These are phyloP conservation scores for Boloria selene DNA, from an alignment of 2,888 invertebrate species.

Conservation along the genomic window DNA sequence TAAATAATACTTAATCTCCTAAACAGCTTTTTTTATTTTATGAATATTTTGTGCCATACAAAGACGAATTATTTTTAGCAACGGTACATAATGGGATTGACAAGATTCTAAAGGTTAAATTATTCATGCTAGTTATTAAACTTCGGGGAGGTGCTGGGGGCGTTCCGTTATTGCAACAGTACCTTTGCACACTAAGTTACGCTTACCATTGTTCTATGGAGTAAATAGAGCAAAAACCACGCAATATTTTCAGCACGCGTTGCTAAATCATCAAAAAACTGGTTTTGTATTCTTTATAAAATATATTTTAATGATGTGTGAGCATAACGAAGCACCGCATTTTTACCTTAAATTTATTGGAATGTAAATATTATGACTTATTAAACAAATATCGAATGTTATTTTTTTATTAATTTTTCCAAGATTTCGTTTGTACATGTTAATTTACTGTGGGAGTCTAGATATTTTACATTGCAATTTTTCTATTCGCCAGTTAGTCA, in stretches of 20 bases:
- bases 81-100: slow-evolving; percentile 10
- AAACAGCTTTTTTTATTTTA: no score
- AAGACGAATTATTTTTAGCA: not conserved
- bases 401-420: no score
- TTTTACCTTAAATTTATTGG: no score
- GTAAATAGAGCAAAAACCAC: slow-evolving; percentile 37
- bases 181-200: slow-evolving; percentile 28
- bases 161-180: slow-evolving; percentile 51
- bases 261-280: slow-evolving; percentile 7
- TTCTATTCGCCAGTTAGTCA: no score
- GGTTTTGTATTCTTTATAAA: not conserved
- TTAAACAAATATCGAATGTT: no score
- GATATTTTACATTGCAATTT: no score
- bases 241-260: slow-evolving; percentile 8
- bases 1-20: no score
- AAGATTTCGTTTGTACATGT: no score
- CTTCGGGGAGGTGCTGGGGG: slow-evolving; percentile 35
- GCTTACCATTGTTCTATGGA: slow-evolving; percentile 33
- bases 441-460: no score
- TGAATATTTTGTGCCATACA: no score
- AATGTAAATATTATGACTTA: no score
- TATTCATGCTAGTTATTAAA: slow-evolving; percentile 22
- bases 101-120: slow-evolving; percentile 26
- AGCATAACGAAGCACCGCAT: no score
- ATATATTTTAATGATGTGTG: not conserved